Evolutionary conservation across 2,797 vertebrate genomes (phyloP), one percentile per base, ranked within the genome.

Genomic region (Pseudochromis fuscus): DNA sequence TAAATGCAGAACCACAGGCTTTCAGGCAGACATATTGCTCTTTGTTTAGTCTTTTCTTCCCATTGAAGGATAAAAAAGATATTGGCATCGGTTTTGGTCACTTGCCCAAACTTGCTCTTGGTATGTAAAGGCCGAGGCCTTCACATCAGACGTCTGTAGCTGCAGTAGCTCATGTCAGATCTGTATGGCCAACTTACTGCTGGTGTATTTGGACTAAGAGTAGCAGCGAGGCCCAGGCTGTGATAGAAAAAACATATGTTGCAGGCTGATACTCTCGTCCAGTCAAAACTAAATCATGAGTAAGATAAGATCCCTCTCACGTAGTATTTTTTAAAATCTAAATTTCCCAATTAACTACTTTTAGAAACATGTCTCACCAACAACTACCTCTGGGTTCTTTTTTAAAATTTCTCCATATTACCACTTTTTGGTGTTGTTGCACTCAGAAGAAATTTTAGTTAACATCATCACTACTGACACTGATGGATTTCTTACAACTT

Each of bases 21-120:
- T 52, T 1, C 5, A 19, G 15, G 5, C 51, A 48, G 7, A 21
- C 45, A 4, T 18, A 25, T 2, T n/a, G 49, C 9, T 2, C 25
- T 40, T 19, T 13, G 40, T 37, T 37, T 12, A 24, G 23, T 48
- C 16, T 55, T 51, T 18, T 31, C 6, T 31, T 48, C 12, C n/a
- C 13, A 21, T 24, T 65, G 5, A 30, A 25, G 15, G 19, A 59
- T 35, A 15, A 7, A 60, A 45, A 7, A 25, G 4, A 67, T 40
- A 8, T 15, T 42, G 35, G 25, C 45, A n/a, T 61, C 19, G n/a
- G 38, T 30, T 53, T 24, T 48, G 52, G 37, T 62, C 58, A 58
- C 79, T 61, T 89, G 89, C 27, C 77, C 21, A 23, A 50, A 81
- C 80, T 79, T 82, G 75, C 65, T 78, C 48, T 30, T 61, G 73